Base-by-base conservation (phyloP, 2,113 vertebrate species). In the Scophthalmus maximus region DNA sequence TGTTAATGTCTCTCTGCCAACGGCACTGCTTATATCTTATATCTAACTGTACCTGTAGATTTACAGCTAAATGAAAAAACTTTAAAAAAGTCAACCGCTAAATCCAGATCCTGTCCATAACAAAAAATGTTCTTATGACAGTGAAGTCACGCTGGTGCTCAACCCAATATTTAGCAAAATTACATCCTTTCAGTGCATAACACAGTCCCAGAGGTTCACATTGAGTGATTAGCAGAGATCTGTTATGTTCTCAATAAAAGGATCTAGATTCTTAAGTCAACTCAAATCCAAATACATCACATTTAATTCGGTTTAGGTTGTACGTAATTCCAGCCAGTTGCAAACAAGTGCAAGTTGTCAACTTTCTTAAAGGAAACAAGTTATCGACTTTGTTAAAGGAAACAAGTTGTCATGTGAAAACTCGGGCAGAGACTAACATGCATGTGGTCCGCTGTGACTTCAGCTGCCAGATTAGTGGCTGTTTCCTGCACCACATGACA, bases 331-430 rank as follows among this genome's bases (percentile, higher is more conserved):
- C 6, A 46, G 42, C 17, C 4, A n/a, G 42, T 20, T 46, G 7
- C 8, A 38, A 46, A 46, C 42, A 46, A 44, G 15, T 8, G 15
- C 42, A 8, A n/a, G 1, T 40, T 1, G n/a, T 76, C n/a, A 25
- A 8, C 9, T 26, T 44, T 59, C 32, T 50, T 23, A 49, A 50
- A 61, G 40, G 70, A 62, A 73, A 60, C 57, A 66, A 25, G 1
- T 40, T 1, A 23, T 76, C n/a, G 25, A 8, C 9, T 26, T 44
- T 59, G 40, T 50, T 23, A 49, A 50, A 61, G 40, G 70, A 62
- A 73, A 60, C 57, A 66, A 25, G 17, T 53, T 60, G 27, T 67
- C 59, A 63, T 55, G 14, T 68, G 42, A 50, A 57, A 71, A 32
- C 17, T 32, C 29, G 5, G 34, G 6, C 60, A 38, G 8, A 5